Evolutionary conservation across 2,113 vertebrate species (phyloP).

Genomic region (Halcyon senegalensis): DNA sequence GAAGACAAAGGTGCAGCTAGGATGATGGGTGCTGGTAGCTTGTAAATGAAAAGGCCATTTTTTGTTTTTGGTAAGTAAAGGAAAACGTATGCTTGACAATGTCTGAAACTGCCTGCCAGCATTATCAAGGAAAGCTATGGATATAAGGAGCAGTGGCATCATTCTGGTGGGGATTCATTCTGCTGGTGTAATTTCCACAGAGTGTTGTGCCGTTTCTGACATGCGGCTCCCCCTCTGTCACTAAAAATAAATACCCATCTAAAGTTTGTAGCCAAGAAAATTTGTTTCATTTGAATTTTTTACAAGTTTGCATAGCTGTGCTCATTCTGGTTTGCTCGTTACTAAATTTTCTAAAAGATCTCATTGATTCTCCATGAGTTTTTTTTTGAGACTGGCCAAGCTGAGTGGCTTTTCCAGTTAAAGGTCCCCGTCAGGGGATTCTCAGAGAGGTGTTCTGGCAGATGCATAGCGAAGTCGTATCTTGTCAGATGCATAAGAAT

Average conservation of each 20-base stretch:
- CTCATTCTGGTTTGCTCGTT: neutral
- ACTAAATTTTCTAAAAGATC: neutral
- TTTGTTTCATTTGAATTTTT: neutral
- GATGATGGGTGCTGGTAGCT: neutral
- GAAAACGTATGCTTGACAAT: neutral
- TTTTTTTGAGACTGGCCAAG: neutral
- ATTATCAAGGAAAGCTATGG: neutral
- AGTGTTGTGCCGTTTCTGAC: neutral
- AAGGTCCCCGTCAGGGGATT: neutral
- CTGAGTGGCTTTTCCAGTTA: neutral
- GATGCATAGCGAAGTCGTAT: neutral
- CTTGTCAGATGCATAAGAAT: neutral
- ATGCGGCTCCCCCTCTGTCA: neutral
- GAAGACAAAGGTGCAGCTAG: neutral
- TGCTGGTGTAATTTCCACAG: neutral
- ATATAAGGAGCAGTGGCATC: neutral
- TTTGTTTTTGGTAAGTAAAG: neutral
- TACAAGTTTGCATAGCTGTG: neutral
- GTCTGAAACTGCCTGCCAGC: neutral
- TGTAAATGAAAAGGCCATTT: neutral
- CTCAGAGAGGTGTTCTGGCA: neutral
- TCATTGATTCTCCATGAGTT: rapidly evolving
- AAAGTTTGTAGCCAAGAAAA: neutral
- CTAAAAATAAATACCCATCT: neutral
- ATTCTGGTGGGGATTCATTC: neutral